Base-by-base conservation (phyloP, 2,888 invertebrate genomes). In the Clistopyga incitator region DNA sequence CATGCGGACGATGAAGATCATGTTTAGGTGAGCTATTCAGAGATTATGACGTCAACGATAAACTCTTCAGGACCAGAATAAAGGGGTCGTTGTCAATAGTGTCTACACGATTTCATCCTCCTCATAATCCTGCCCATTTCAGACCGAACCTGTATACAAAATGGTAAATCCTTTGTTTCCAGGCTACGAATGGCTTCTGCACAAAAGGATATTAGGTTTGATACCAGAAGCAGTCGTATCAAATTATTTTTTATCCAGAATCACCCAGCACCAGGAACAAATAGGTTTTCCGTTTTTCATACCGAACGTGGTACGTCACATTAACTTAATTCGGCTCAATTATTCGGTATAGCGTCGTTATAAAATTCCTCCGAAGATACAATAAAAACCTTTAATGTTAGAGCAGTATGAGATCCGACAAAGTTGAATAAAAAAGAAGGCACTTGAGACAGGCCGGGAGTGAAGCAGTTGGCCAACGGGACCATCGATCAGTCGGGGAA, bases 401-500 rank as follows among this genome's bases (percentile, higher is more conserved):
- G 50, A 34, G 38, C 4, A 18, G 50, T 34, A 23, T 1, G 61
- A 59, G n/a, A n/a, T 56, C 15, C 13, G 15, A 59, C 45, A 29
- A 68, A 68, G 50, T 70, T 70, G 29, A 15, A 54, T 34, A 75
- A 71, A 61, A 23, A 59, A 56, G 70, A 61, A 61, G 47, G 56
- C 23, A 61, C 61, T 23, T 25, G 25, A 38, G 47, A 47, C 59
- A 34, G 34, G 52, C 20, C 6, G n/a, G n/a, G 34, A 23, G 29
- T 47, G 23, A 47, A 70, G 54, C 38, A 47, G 68, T 34, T 15
- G 23, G 18, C 67, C 42, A 68, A 45, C 42, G 25, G 52, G 34
- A 59, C 80, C 76, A 87, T 83, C 87, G 84, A 88, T 85, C 87
- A 85, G 81, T 71, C 71, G 50, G 34, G 77, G 13, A 59, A 75